These are phyloP conservation scores for Rousettus madagascariensis DNA, from an alignment of 2,797 vertebrate genomes.

Conservation along the genomic window DNA sequence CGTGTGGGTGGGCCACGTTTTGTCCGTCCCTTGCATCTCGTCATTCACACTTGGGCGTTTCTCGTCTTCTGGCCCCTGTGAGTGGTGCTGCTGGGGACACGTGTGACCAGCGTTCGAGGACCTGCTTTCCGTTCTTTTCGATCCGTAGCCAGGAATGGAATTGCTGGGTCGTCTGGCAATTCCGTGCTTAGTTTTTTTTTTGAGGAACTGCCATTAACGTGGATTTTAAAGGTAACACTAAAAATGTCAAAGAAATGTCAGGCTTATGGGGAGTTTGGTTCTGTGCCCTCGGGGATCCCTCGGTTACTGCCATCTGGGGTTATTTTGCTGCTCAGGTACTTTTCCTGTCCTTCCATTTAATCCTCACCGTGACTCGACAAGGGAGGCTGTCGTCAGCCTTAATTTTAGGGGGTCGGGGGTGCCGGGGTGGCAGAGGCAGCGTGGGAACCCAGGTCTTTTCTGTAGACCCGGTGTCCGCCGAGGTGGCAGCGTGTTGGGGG, in stretches of 20 bases:
- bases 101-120: too few relatives aligned
- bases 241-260: background rate
- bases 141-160: background rate
- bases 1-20: fast-evolving
- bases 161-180: background rate
- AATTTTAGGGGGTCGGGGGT: background rate
- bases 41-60: background rate
- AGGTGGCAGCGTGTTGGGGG: background rate
- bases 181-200: background rate
- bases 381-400: background rate
- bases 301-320: background rate
- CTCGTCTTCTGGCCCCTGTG: background rate
- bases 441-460: background rate
- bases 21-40: background rate
- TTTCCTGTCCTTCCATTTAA: too few relatives aligned
- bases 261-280: background rate
- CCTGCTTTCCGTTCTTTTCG: background rate
- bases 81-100: background rate
- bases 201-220: background rate
- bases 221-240: background rate
- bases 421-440: background rate
- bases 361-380: background rate
- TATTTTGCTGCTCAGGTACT: background rate
- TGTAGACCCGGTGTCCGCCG: background rate
- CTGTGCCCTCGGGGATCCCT: background rate